These are phyloP conservation scores for Brachylomia viminalis DNA, from an alignment of 2,888 invertebrate species.

Conservation along the genomic window DNA sequence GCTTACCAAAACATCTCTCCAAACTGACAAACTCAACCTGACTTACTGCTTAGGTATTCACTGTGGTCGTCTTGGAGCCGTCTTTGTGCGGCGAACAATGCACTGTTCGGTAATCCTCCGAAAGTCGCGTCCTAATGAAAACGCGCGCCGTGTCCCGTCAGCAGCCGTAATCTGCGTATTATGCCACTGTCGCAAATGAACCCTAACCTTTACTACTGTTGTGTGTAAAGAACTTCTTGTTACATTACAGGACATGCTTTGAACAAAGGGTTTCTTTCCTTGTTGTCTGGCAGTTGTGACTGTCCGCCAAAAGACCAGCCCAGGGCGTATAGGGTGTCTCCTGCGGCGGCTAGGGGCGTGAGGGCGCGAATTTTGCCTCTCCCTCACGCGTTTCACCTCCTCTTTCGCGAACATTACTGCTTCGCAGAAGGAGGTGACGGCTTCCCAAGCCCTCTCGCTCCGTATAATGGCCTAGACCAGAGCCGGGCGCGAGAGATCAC, in stretches of 20 bases:
- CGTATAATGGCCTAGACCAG: too few relatives aligned
- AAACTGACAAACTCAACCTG: neutral
- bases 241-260: neutral
- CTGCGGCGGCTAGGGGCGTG: too few relatives aligned
- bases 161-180: conserved; percentile 50
- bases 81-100: conserved; percentile 67
- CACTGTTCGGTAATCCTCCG: conserved; percentile 58
- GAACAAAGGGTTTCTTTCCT: conserved; percentile 4
- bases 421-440: too few relatives aligned
- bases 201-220: conserved; percentile 34
- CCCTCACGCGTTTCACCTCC: too few relatives aligned
- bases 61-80: conserved; percentile 45
- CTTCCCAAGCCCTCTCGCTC: too few relatives aligned
- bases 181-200: conserved; percentile 48
- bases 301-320: too few relatives aligned
- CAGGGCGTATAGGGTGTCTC: too few relatives aligned
- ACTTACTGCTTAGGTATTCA: conserved; percentile 18
- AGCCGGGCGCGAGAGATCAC: too few relatives aligned
- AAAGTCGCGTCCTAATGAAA: conserved; percentile 63
- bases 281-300: neutral
- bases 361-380: too few relatives aligned
- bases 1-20: neutral
- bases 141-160: conserved; percentile 41
- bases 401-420: too few relatives aligned
- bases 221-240: conserved; percentile 26